These are phyloP conservation scores for Phyllotreta cruciferae DNA, from an alignment of 2,888 invertebrate genomes.

Conservation along the genomic window DNA sequence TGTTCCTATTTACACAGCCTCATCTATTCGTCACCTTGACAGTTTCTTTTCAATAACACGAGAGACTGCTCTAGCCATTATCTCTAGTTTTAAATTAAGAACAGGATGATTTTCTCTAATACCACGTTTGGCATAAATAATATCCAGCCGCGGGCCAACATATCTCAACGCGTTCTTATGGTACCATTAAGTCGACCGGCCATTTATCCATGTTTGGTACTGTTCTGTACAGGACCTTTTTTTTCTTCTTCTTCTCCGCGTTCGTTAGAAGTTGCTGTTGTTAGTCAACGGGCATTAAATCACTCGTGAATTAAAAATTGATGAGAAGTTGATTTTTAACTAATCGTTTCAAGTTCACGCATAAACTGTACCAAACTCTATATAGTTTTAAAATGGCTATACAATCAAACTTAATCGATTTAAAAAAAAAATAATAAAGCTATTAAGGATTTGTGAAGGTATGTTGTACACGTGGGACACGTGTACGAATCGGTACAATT, in stretches of 20 bases:
- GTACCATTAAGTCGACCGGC: slow-evolving; percentile 43
- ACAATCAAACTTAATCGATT: too few species aligned
- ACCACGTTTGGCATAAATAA: slow-evolving; percentile 40
- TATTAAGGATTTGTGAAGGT: neutral
- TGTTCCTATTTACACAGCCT: slow-evolving; percentile 16
- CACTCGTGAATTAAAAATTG: too few species aligned
- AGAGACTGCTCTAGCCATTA: slow-evolving; percentile 25
- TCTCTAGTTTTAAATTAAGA: slow-evolving; percentile 38
- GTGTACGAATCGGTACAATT: neutral
- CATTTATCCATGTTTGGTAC: slow-evolving; percentile 46
- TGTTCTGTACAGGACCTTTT: neutral
- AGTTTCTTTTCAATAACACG: slow-evolving; percentile 27
- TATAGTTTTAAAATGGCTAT: too few species aligned
- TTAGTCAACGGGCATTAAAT: neutral
- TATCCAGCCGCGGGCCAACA: slow-evolving; percentile 42
- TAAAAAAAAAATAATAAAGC: neutral
- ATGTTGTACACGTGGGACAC: neutral
- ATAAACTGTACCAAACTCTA: too few species aligned
- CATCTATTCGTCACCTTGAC: slow-evolving; percentile 26
- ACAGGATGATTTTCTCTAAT: slow-evolving; percentile 41
- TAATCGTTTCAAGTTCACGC: too few species aligned
- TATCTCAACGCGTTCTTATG: slow-evolving; percentile 46
- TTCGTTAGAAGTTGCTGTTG: neutral
- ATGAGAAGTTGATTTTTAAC: too few species aligned
- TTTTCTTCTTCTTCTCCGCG: too few species aligned